Evolutionary conservation across 2,888 invertebrate species (phyloP).

Genomic region (Ditula angustiorana): DNA sequence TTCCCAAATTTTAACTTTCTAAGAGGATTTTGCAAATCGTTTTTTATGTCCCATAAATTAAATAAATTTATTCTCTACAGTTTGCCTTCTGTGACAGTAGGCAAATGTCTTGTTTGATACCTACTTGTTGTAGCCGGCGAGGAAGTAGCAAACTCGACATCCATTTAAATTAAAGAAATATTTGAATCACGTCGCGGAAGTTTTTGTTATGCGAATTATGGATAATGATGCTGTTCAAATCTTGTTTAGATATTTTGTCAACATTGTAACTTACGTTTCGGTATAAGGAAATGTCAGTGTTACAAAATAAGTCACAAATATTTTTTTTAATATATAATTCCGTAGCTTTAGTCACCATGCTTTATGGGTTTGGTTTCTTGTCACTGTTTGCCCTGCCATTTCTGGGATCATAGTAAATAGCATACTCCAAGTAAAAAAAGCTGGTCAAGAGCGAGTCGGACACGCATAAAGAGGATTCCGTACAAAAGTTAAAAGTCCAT

Average conservation of each 20-base stretch:
- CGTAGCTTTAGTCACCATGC: no score
- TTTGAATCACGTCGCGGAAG: constrained; percentile 25
- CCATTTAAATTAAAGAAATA: constrained; percentile 19
- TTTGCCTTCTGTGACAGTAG: neutral
- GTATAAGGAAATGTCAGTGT: neutral
- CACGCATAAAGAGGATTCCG: no score
- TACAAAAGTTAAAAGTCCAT: no score
- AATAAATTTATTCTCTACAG: neutral
- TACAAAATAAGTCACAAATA: neutral
- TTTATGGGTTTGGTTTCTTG: no score
- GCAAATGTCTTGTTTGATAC: neutral
- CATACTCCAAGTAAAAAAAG: no score
- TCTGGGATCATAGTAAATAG: no score
- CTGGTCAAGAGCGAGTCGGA: no score
- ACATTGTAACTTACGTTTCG: neutral
- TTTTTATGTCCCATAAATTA: neutral
- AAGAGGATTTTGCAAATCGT: neutral
- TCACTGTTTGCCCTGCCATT: no score
- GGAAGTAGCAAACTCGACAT: constrained; percentile 6
- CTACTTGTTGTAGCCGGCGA: neutral
- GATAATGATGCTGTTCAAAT: constrained; percentile 27
- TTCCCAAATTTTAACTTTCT: neutral
- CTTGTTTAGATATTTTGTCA: neutral
- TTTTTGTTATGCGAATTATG: constrained; percentile 3
- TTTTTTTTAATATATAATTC: no score